Conservation (phyloP, 1,140 invertebrate species). For the Thaumatotibia leucotreta region DNA sequence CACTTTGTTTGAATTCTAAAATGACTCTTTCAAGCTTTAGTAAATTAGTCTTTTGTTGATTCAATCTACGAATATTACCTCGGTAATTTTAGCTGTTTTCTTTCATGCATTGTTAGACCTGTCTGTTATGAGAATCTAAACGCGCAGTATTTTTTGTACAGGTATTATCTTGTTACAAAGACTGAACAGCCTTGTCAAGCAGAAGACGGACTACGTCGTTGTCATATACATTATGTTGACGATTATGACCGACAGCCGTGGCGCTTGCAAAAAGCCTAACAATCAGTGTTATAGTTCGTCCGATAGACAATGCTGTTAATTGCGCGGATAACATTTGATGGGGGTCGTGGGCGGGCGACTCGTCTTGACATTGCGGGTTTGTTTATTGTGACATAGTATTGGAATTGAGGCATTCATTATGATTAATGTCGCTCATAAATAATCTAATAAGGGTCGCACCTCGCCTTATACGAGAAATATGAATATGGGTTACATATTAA, state of each 20-base stretch:
- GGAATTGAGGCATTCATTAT: constrained; percentile 12
- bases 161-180: constrained; percentile 22
- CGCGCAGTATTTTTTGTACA: constrained; percentile 1
- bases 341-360: constrained; percentile 27
- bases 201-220: not conserved
- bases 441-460: not conserved
- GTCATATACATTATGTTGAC: not conserved
- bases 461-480: not conserved
- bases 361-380: constrained; percentile 17
- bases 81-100: not conserved
- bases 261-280: constrained; percentile 18
- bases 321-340: constrained; percentile 20
- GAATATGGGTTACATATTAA: not conserved
- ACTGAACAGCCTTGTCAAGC: constrained; percentile 15
- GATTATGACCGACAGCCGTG: constrained; percentile 7
- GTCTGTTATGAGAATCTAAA: constrained; percentile 6
- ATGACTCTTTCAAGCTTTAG: too few relatives aligned
- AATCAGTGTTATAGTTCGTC: constrained; percentile 28
- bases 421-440: not conserved
- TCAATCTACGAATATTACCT: not conserved
- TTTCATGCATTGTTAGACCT: not conserved
- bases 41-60: constrained; percentile 13
- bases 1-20: not conserved
- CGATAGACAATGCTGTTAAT: constrained; percentile 39
- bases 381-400: constrained; percentile 12